Conservation (phyloP, 2,888 invertebrate genomes). For the Congeria kusceri region DNA sequence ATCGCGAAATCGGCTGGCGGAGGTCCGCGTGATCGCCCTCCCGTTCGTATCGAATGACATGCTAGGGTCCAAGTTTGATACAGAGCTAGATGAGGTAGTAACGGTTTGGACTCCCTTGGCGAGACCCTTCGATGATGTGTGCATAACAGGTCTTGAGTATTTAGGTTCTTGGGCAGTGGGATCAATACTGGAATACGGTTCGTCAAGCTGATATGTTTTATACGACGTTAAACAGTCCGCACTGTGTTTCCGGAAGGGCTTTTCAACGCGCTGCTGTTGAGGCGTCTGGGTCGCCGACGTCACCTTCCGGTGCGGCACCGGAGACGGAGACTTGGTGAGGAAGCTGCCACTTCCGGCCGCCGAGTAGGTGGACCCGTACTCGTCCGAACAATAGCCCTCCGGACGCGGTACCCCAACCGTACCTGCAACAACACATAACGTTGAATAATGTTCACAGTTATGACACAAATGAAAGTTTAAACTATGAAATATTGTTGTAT, state of each 20-base stretch:
- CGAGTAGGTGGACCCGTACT: conserved; percentile 61
- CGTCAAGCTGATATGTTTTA: conserved; percentile 80
- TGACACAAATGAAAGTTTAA: too few relatives aligned
- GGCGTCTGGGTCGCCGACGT: conserved; percentile 78
- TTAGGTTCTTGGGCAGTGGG: conserved; percentile 58
- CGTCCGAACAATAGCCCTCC: conserved; percentile 66
- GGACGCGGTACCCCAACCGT: conserved; percentile 45
- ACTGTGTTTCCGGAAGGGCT: conserved; percentile 75
- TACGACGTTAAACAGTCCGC: conserved; percentile 78
- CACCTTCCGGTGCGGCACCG: conserved; percentile 71
- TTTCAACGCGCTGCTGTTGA: conserved; percentile 36
- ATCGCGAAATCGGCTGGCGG: conserved; percentile 76
- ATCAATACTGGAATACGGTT: conserved; percentile 55
- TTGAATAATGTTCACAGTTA: too few relatives aligned
- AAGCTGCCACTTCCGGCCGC: conserved; percentile 40
- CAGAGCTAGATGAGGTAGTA: conserved; percentile 73
- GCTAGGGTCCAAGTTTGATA: conserved; percentile 59
- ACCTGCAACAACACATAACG: conserved; percentile 63
- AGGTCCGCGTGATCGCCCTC: conserved; percentile 68
- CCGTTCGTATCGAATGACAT: conserved; percentile 73
- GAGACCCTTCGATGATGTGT: conserved; percentile 68
- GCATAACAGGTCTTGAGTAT: conserved; percentile 64
- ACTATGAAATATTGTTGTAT: too few relatives aligned
- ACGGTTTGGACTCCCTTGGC: conserved; percentile 57
- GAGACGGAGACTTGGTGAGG: conserved; percentile 67